Evolutionary conservation across 2,113 vertebrate species (phyloP).

Genomic region (Centropus unirufus): DNA sequence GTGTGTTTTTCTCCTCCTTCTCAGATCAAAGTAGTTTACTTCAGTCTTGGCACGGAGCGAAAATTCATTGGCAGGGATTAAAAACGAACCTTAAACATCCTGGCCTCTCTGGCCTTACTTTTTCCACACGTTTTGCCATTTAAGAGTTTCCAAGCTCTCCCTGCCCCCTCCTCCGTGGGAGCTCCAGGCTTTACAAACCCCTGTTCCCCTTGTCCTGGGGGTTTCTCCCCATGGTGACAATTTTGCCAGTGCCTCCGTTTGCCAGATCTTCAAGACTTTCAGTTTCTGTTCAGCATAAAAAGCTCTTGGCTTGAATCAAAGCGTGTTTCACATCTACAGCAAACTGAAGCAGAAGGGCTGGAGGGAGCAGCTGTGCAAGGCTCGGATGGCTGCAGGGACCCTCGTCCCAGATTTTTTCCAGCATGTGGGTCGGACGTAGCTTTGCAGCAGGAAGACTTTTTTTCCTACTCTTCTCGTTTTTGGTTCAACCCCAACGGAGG

Average conservation of each 20-base stretch:
- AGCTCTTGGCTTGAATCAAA: background rate
- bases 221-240: background rate
- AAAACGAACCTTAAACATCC: conserved; percentile 61
- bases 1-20: conserved; percentile 28
- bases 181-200: background rate
- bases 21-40: conserved; percentile 66
- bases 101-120: conserved; percentile 26
- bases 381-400: rapidly evolving
- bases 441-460: background rate
- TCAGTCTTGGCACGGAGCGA: conserved; percentile 48
- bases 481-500: rapidly evolving
- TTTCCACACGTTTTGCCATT: conserved; percentile 20
- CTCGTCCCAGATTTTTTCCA: background rate
- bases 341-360: background rate
- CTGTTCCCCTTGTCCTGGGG: background rate
- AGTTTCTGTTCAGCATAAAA: conserved; percentile 58
- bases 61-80: conserved; percentile 63
- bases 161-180: background rate
- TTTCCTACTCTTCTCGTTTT: background rate
- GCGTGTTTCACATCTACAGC: background rate
- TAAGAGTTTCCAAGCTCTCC: conserved; percentile 22
- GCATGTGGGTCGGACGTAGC: background rate
- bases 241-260: conserved; percentile 33
- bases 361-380: background rate
- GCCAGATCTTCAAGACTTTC: conserved; percentile 53